Percentiles rank a stretch among this genome's conserved stretches.
Conservation (phyloP, 1,140 invertebrate species). For the Drosophila bipectinata region DNA sequence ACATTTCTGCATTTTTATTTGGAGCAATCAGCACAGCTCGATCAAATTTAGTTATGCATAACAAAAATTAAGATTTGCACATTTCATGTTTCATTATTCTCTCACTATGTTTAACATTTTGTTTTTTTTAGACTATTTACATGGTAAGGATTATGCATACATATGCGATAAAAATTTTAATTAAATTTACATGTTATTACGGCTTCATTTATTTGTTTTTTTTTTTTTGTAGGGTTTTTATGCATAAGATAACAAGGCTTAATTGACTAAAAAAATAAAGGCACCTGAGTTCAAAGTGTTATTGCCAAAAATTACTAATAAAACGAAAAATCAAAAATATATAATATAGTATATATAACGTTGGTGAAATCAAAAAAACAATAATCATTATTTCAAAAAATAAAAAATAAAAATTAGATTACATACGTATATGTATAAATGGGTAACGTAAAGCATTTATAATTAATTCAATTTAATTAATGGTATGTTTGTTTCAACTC, state of each 20-base stretch:
- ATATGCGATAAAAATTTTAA: slow-evolving; percentile 55
- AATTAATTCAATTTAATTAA: slow-evolving; percentile 67
- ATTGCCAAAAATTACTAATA: slow-evolving; percentile 61
- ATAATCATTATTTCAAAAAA: slow-evolving; percentile 26
- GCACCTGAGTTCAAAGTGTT: slow-evolving; percentile 81
- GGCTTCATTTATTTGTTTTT: slow-evolving; percentile 29
- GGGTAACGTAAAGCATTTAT: slow-evolving; percentile 38
- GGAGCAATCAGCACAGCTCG: slow-evolving; percentile 23
- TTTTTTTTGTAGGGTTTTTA: slow-evolving; percentile 46
- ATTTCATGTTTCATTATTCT: slow-evolving; percentile 55
- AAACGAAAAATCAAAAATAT: slow-evolving; percentile 55
- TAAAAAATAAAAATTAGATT: slow-evolving; percentile 18
- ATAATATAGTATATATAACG: slow-evolving; percentile 22
- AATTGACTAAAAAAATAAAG: slow-evolving; percentile 79
- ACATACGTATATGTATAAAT: slow-evolving; percentile 15
- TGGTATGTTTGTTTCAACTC: slow-evolving; percentile 53
- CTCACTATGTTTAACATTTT: slow-evolving; percentile 13
- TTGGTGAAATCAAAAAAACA: slow-evolving; percentile 34
- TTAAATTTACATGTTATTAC: slow-evolving; percentile 58
- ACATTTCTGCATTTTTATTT: slow-evolving; percentile 48
- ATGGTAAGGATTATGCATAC: slow-evolving; percentile 37
- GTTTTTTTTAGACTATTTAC: slow-evolving; percentile 32
- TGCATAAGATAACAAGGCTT: slow-evolving; percentile 81
- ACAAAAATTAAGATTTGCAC: slow-evolving; percentile 47
- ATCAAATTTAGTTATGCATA: slow-evolving; percentile 38